These are phyloP conservation scores for Centruroides sculpturatus DNA, from an alignment of 1,140 invertebrate species.

Conservation along the genomic window DNA sequence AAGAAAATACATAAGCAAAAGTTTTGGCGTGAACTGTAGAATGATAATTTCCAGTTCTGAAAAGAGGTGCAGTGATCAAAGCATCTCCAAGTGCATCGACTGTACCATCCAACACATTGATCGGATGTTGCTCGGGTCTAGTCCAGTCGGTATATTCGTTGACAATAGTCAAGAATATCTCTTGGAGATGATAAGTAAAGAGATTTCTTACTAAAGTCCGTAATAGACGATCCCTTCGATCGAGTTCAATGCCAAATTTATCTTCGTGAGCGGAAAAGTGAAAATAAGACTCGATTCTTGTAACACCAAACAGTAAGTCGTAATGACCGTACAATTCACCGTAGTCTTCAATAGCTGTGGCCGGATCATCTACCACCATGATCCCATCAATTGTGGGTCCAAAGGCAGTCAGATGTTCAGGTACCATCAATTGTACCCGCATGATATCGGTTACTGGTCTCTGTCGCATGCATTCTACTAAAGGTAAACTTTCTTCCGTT, in stretches of 20 bases:
- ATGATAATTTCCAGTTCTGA: conserved; percentile 75
- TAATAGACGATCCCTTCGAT: conserved; percentile 74
- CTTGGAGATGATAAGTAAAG: conserved; percentile 77
- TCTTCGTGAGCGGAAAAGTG: conserved; percentile 73
- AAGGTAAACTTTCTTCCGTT: conserved; percentile 42
- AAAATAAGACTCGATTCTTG: conserved; percentile 32
- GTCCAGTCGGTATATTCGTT: conserved; percentile 99
- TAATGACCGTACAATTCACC: conserved; percentile 4
- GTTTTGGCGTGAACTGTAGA: conserved; percentile 52
- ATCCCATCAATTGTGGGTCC: conserved; percentile 73
- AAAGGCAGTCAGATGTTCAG: conserved; percentile 68
- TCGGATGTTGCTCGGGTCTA: conserved; percentile 75
- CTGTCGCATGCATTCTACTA: conserved; percentile 66
- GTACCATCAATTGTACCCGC: conserved; percentile 53
- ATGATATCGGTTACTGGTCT: conserved; percentile 42
- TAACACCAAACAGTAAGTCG: not conserved
- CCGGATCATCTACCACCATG: conserved; percentile 14
- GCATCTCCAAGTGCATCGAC: conserved; percentile 17
- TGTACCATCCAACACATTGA: conserved; percentile 65
- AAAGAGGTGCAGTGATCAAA: conserved; percentile 64
- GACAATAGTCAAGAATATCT: conserved; percentile 91
- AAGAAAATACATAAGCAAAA: conserved; percentile 77
- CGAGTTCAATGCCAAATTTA: conserved; percentile 78
- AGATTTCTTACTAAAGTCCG: conserved; percentile 73
- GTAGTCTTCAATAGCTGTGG: conserved; percentile 4